Conservation (phyloP, 1,140 invertebrate species). For the Bombus consobrinus region DNA sequence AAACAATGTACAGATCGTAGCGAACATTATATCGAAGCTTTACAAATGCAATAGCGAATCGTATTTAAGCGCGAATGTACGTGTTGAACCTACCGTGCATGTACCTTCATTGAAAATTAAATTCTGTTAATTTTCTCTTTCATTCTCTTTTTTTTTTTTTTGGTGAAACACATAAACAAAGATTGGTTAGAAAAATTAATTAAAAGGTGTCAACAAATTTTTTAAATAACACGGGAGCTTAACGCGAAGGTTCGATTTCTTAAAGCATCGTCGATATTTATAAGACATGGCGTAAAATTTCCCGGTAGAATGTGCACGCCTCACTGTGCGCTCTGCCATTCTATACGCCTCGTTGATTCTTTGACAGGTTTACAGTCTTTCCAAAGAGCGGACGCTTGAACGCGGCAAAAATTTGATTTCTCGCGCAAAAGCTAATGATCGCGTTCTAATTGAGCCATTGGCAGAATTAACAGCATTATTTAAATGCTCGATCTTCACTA, state of each 20-base stretch:
- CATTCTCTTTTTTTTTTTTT: neutral
- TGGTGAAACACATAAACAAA: neutral
- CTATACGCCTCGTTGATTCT: slow-evolving; percentile 19
- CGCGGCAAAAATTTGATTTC: slow-evolving; percentile 1
- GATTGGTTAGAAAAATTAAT: no score
- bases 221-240: neutral
- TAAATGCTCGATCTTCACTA: neutral
- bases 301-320: slow-evolving; percentile 1
- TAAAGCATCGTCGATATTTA: neutral
- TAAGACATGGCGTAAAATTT: slow-evolving; percentile 27
- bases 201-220: no score
- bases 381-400: neutral
- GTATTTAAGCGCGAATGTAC: slow-evolving; percentile 68
- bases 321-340: slow-evolving; percentile 1
- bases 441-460: slow-evolving; percentile 20
- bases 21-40: slow-evolving; percentile 51
- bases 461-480: slow-evolving; percentile 5
- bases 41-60: slow-evolving; percentile 67
- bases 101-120: slow-evolving; percentile 31
- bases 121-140: slow-evolving; percentile 1
- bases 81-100: slow-evolving; percentile 66
- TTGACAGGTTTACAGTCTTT: neutral
- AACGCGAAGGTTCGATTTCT: neutral
- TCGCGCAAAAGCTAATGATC: neutral
- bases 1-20: slow-evolving; percentile 35